Evolutionary conservation across 2,113 vertebrate species (phyloP).

Genomic region (Donacobius atricapilla): DNA sequence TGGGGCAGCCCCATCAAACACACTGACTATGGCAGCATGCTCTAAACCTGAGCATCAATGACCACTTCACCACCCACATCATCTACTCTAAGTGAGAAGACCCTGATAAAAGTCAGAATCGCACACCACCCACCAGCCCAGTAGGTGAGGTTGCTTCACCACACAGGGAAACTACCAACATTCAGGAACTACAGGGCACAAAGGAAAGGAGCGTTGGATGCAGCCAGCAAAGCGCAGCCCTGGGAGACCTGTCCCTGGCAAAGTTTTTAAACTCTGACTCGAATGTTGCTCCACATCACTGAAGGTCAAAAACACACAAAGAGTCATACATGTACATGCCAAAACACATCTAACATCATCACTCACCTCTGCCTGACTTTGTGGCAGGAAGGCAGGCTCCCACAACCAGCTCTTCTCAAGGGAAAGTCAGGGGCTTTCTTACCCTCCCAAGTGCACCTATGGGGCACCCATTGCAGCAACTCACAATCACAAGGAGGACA

Average conservation of each 20-base stretch:
- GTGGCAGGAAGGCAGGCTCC: background rate
- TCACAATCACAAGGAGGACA: background rate
- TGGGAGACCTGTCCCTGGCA: background rate
- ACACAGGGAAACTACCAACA: background rate
- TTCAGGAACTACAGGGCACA: background rate
- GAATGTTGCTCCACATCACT: background rate
- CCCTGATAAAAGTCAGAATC: background rate
- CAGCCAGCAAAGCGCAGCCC: background rate
- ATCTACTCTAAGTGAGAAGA: background rate
- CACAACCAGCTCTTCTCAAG: background rate
- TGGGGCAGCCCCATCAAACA: background rate
- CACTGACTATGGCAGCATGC: rapidly evolving
- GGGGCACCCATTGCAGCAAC: background rate
- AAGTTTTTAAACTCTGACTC: background rate
- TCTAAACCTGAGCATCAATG: background rate
- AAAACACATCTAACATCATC: background rate
- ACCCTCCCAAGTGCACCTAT: background rate
- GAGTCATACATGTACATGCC: background rate
- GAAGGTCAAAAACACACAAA: background rate
- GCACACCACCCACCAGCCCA: background rate
- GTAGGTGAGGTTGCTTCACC: background rate
- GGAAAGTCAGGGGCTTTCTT: background rate
- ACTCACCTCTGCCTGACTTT: background rate
- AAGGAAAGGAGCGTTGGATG: background rate
- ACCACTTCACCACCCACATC: rapidly evolving